Evolutionary conservation across 2,888 invertebrate genomes (phyloP), one percentile per base, ranked within the genome.

Genomic region (Amphiduros pacificus): DNA sequence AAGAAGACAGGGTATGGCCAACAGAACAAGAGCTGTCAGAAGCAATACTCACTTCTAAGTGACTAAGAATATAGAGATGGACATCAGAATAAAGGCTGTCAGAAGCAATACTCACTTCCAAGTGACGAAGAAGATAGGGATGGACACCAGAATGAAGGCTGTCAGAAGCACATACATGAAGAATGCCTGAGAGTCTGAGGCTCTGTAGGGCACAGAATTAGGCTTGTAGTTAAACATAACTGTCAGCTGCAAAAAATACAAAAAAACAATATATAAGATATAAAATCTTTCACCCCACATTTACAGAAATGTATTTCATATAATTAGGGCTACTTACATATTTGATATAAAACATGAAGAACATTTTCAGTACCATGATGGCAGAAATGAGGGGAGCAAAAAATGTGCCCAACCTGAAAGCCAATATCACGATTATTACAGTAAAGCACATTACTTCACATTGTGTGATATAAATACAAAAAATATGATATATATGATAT

Each of bases 91-190:
- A n/a, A n/a, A n/a, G n/a, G n/a, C n/a, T n/a, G n/a, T n/a, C n/a
- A 17, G 40, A 20, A 40, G 17, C 26, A 32, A 17, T 36, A 72
- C 75, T 64, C 67, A 78, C 78, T 64, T 70, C 57, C 71, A 71
- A 31, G 77, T 68, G 2, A 69, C 65, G 63, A 73, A 77, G 5
- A 71, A 72, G 4, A 77, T 71, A n/a, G 78, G 78, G 28, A 78
- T 36, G 61, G 73, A 72, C 52, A 74, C 73, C 53, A 76, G 64
- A 66, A 74, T 74, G 68, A 73, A 78, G 3, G 76, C 72, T 4
- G 71, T 36, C 64, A 78, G 68, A 28, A 78, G 66, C n/a, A 77
- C 73, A 28, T 74, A 60, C 70, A 75, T 75, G 63, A 77, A 78
- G 73, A 78, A 76, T 1, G 71, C 66, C 58, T 75, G 75, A 11